Conservation (phyloP, 1,140 invertebrate genomes). For the Kradibia gibbosae region DNA sequence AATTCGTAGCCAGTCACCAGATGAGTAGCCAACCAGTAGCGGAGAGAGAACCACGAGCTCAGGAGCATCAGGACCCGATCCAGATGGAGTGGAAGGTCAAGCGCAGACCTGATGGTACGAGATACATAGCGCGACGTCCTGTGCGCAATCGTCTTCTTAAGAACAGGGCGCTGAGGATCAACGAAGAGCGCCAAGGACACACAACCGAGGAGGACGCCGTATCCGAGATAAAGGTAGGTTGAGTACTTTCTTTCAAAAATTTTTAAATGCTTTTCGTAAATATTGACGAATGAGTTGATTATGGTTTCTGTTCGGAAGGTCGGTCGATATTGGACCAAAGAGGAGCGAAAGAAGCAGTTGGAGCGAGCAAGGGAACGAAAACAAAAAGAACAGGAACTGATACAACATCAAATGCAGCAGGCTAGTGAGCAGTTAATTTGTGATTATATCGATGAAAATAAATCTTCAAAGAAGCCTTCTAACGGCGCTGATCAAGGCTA, state of each 20-base stretch:
- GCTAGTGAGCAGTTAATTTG: constrained; percentile 61
- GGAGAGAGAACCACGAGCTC: constrained; percentile 70
- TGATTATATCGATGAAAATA: constrained; percentile 68
- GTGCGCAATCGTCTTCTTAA: constrained; percentile 80
- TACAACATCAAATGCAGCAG: constrained; percentile 56
- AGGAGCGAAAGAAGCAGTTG: constrained; percentile 81
- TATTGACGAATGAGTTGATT: no score
- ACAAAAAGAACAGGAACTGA: constrained; percentile 58
- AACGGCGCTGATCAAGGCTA: constrained; percentile 64
- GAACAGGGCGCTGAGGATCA: constrained; percentile 80
- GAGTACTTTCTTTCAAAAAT: no score
- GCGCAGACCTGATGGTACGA: constrained; percentile 82
- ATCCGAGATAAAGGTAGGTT: constrained; percentile 82
- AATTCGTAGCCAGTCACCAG: constrained; percentile 73
- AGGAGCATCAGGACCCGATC: constrained; percentile 61
- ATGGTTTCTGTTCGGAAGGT: constrained; percentile 66
- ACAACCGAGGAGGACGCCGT: constrained; percentile 89
- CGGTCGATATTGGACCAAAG: constrained; percentile 86
- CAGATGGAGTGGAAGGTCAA: constrained; percentile 88
- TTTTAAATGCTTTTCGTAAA: no score
- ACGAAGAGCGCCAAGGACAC: constrained; percentile 80
- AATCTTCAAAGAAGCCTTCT: constrained; percentile 64
- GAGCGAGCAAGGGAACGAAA: constrained; percentile 61
- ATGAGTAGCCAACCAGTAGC: neutral
- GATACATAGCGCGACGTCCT: constrained; percentile 84